These are phyloP conservation scores for Trachythela sp. DNA, from an alignment of 64 coral and sea anemone genomes.

Conservation along the genomic window DNA sequence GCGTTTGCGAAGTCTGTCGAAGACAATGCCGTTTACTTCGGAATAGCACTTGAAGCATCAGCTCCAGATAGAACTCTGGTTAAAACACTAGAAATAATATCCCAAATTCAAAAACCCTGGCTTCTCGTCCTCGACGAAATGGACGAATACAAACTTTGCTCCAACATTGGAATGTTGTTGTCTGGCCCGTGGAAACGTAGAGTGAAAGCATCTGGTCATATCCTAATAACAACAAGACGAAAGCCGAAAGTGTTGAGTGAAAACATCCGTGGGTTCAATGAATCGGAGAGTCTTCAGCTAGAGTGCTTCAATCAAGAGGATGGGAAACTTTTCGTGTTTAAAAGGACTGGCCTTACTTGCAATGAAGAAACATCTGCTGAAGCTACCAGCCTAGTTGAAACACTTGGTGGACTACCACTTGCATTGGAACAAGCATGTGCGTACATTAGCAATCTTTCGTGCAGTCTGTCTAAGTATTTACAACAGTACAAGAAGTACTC, in stretches of 20 bases:
- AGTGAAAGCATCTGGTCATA: slow-evolving; percentile 3
- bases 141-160: slow-evolving; percentile 25
- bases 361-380: background rate
- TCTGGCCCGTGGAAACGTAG: slow-evolving; percentile 41
- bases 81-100: background rate
- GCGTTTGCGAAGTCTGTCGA: slow-evolving; percentile 39
- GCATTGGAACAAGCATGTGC: slow-evolving; percentile 55
- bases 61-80: slow-evolving; percentile 24
- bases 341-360: slow-evolving; percentile 9
- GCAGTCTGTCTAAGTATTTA: slow-evolving; percentile 17
- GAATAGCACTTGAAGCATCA: background rate
- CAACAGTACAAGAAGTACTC: slow-evolving; percentile 22
- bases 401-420: slow-evolving; percentile 42
- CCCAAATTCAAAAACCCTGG: slow-evolving; percentile 9
- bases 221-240: slow-evolving; percentile 40
- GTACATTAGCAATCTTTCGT: slow-evolving; percentile 34
- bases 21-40: slow-evolving; percentile 27
- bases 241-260: slow-evolving; percentile 18
- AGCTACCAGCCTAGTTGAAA: background rate
- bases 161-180: slow-evolving; percentile 8
- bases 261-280: background rate
- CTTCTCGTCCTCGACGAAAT: slow-evolving; percentile 38
- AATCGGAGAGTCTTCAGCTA: slow-evolving; percentile 14
- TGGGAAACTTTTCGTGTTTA: slow-evolving; percentile 20
- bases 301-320: slow-evolving; percentile 17